Conservation (phyloP, 2,888 invertebrate genomes). For the Erynnis tages region DNA sequence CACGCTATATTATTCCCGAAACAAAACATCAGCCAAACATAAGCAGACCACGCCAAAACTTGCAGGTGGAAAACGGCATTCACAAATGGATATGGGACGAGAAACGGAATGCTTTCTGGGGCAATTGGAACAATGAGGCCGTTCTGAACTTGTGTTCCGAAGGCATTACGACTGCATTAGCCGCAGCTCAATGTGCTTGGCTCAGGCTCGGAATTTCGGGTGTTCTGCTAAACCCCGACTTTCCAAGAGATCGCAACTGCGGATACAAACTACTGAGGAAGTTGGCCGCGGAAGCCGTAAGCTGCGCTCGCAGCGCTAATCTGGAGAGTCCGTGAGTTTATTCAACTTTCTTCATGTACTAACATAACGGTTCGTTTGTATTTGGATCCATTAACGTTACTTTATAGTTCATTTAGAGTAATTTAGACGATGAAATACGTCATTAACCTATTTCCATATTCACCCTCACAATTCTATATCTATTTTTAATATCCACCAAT, state of each 20-base stretch:
- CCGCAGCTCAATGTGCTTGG: constrained; percentile 61
- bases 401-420: not conserved
- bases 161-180: constrained; percentile 47
- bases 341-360: not conserved
- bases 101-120: constrained; percentile 51
- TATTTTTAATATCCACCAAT: too few species aligned
- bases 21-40: not conserved
- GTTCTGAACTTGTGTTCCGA: constrained; percentile 65
- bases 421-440: too few species aligned
- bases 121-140: constrained; percentile 48
- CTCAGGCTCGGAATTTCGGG: constrained; percentile 59
- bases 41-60: constrained; percentile 17
- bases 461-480: too few species aligned
- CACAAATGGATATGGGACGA: constrained; percentile 57
- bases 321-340: constrained; percentile 61
- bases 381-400: not conserved
- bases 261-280: constrained; percentile 53
- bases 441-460: not conserved
- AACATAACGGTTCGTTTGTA: not conserved
- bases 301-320: constrained; percentile 52
- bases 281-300: constrained; percentile 54
- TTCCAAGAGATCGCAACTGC: constrained; percentile 45
- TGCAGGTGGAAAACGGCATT: constrained; percentile 41
- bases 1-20: too few species aligned
- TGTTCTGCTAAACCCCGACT: constrained; percentile 59